phyloP scores from a whole-genome alignment of 37 sponge, comb jelly and placozoan species.

The Spongilla lacustris region DNA sequence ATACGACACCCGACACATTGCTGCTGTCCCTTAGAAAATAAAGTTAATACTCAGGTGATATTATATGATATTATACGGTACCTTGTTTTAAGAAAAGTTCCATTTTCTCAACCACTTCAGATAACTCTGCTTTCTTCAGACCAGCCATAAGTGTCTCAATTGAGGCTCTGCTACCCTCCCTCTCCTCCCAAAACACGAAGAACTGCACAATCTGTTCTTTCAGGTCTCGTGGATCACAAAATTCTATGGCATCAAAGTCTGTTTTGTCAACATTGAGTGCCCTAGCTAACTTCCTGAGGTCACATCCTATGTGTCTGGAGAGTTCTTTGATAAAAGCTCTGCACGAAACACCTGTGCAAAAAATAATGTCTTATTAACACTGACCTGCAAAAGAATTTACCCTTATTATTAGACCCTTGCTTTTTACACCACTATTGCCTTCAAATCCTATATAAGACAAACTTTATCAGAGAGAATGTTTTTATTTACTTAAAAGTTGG shows the following conservation, averaged over 20 bases:
- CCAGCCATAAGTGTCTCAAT: background rate
- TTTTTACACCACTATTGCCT: too few relatives aligned
- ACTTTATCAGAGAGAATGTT: too few relatives aligned
- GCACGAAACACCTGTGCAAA: background rate
- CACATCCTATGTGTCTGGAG: background rate
- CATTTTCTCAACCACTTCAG: background rate
- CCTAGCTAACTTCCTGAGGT: background rate
- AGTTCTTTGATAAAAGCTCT: background rate
- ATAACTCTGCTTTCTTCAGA: background rate
- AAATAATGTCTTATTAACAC: background rate
- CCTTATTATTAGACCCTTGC: too few relatives aligned
- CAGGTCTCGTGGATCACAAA: background rate
- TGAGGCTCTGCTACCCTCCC: background rate
- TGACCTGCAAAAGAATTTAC: background rate
- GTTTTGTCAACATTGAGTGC: background rate
- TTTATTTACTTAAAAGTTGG: too few relatives aligned
- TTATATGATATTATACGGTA: background rate
- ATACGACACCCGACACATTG: background rate
- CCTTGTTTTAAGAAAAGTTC: background rate
- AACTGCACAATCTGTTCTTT: background rate
- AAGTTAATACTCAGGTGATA: too few relatives aligned
- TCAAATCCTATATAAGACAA: too few relatives aligned
- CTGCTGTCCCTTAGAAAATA: background rate
- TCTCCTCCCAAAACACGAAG: background rate
- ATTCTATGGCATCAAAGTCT: constrained; percentile 2